phyloP scores from a whole-genome alignment of 2,113 vertebrate genomes.

The Peromyscus leucopus region DNA sequence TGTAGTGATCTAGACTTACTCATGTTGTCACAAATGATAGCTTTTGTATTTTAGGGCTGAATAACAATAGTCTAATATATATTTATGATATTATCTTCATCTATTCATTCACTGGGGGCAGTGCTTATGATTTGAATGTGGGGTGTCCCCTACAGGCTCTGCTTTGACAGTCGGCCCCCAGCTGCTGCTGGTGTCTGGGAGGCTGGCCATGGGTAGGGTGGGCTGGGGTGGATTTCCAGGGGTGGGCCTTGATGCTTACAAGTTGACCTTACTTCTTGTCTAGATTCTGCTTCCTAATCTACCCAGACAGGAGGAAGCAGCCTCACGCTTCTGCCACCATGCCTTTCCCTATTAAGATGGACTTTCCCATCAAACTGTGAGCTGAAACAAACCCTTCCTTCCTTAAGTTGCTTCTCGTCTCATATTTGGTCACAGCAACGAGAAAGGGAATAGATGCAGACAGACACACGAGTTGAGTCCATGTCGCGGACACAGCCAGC shows the following conservation, averaged over 20 bases:
- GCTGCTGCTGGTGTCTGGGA: background rate
- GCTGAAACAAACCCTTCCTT: background rate
- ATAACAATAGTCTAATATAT: no score
- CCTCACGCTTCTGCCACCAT: background rate
- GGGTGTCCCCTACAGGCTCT: no score
- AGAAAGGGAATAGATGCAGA: background rate
- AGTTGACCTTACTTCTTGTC: background rate
- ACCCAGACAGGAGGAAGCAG: background rate
- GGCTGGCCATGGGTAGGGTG: no score
- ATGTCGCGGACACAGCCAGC: fast-evolving
- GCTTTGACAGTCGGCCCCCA: background rate
- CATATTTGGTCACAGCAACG: background rate
- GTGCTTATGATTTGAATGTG: background rate
- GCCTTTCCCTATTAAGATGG: background rate
- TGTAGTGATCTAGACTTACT: background rate
- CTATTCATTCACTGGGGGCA: background rate
- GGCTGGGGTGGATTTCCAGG: background rate
- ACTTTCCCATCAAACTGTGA: background rate
- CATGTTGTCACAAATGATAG: background rate
- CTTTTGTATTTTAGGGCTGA: background rate
- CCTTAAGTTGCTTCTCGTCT: background rate
- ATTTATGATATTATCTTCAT: background rate
- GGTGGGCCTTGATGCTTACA: background rate
- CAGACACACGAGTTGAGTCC: background rate
- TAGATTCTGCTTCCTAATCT: background rate